Conservation (phyloP, 1,140 invertebrate genomes). For the Archegozetes longisetosus region DNA sequence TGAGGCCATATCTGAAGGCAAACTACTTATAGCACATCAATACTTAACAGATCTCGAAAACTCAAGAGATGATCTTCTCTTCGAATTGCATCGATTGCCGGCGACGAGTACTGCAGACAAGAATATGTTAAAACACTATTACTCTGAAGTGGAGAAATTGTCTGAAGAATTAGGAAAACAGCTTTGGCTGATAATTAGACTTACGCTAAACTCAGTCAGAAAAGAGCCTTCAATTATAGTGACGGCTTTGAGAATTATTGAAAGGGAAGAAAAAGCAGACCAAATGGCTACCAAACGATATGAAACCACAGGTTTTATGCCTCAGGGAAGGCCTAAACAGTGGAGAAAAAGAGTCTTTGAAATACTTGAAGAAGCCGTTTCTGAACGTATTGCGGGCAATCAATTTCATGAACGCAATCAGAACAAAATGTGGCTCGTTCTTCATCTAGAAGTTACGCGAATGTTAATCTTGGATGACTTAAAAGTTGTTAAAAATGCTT, state of each 20-base stretch:
- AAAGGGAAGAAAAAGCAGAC: conserved; percentile 86
- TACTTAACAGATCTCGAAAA: conserved; percentile 81
- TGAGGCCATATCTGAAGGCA: conserved; percentile 83
- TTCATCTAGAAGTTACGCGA: conserved; percentile 51
- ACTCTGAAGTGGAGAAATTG: conserved; percentile 80
- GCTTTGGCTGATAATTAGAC: conserved; percentile 66
- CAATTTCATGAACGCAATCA: conserved; percentile 75
- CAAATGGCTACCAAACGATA: conserved; percentile 55
- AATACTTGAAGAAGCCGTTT: conserved; percentile 66
- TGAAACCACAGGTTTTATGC: conserved; percentile 67
- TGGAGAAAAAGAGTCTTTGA: conserved; percentile 72
- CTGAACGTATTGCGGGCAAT: conserved; percentile 48
- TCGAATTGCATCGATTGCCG: conserved; percentile 82
- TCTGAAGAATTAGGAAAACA: conserved; percentile 73
- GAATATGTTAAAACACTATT: conserved; percentile 68
- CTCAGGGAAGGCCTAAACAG: conserved; percentile 77
- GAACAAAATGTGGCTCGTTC: conserved; percentile 92
- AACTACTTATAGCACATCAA: conserved; percentile 84
- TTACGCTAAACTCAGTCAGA: conserved; percentile 80
- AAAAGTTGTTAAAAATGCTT: conserved; percentile 74
- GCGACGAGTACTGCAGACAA: conserved; percentile 79
- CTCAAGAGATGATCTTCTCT: conserved; percentile 83
- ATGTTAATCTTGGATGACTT: conserved; percentile 79
- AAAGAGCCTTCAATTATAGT: conserved; percentile 85
- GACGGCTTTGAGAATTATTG: conserved; percentile 85